Evolutionary conservation across 2,113 vertebrate genomes (phyloP), one percentile per base, ranked within the genome.

Genomic region (Lepus americanus): DNA sequence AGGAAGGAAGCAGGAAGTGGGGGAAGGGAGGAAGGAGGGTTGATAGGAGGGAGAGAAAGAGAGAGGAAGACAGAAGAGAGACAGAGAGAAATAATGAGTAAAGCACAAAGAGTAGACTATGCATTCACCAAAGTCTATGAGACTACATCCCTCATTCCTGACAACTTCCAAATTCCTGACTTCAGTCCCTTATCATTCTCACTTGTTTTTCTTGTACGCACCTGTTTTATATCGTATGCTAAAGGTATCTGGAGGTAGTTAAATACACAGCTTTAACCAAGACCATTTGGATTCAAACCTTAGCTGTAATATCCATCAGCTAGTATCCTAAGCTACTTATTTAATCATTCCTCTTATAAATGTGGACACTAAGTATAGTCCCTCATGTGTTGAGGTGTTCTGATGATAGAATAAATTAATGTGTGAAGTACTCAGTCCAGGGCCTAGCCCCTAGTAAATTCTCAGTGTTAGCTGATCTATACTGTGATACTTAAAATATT

Each of bases 111-210:
- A 63, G 36, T 74, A 20, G 86, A 80, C 39, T 64, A 11, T 20
- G 22, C 5, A 16, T 70, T 27, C n/a, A 51, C 31, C 87, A 17
- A 72, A 31, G 27, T 39, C 14, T 19, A n/a, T 74, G 20, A 74
- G 22, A 87, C 64, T 9, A 27, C 9, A 73, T 25, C 23, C 49
- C 39, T 85, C 27, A 6, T 49, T 94, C 39, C 51, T n/a, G 53
- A 66, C 10, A 77, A 51, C 29, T 94, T 91, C 67, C 33, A 82
- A 69, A 12, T 55, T 82, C 74, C 81, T 94, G 55, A 13, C 27
- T 44, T 29, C 31, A 64, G n/a, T 9, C 39, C 44, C 74, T 73
- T 69, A 12, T 51, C 49, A 78, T 84, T 80, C 27, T 36, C 39
- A 51, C 64, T 20, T 51, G 8, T 13, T 27, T 36, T 20, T 59